Percentiles rank a stretch among this genome's conserved stretches.
Conservation (phyloP, 2,113 vertebrate genomes). For the Pantherophis guttatus region DNA sequence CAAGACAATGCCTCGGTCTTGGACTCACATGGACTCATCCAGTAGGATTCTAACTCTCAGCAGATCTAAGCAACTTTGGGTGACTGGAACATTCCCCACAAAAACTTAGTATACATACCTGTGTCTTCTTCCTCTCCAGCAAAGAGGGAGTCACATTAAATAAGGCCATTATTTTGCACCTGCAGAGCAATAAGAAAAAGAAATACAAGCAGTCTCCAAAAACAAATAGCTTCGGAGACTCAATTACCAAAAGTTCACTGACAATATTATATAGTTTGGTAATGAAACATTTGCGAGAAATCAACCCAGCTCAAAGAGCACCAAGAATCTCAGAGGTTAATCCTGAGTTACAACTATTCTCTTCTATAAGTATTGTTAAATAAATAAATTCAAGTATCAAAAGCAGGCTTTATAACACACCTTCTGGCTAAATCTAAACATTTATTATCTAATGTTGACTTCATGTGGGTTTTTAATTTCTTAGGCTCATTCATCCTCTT, state of each 20-base stretch:
- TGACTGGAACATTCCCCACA: background rate
- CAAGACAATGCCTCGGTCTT: background rate
- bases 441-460: background rate
- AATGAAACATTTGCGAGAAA: background rate
- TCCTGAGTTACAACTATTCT: background rate
- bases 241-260: background rate
- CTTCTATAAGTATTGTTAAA: background rate
- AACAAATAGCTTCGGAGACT: background rate
- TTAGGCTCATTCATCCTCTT: background rate
- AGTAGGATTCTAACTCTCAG: background rate
- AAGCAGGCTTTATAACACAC: background rate
- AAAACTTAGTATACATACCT: background rate
- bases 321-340: background rate
- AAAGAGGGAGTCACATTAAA: background rate
- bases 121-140: background rate
- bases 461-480: background rate
- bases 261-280: background rate
- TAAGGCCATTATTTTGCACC: background rate
- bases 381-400: background rate
- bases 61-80: background rate
- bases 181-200: background rate
- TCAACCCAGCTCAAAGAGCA: background rate
- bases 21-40: background rate
- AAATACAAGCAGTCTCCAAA: background rate
- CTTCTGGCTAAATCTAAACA: background rate